A percentile compares a stretch with the other conserved stretches of the same genome.
phyloP scores from a whole-genome alignment of 2,797 vertebrate genomes.

The Syndactyla subalaris region DNA sequence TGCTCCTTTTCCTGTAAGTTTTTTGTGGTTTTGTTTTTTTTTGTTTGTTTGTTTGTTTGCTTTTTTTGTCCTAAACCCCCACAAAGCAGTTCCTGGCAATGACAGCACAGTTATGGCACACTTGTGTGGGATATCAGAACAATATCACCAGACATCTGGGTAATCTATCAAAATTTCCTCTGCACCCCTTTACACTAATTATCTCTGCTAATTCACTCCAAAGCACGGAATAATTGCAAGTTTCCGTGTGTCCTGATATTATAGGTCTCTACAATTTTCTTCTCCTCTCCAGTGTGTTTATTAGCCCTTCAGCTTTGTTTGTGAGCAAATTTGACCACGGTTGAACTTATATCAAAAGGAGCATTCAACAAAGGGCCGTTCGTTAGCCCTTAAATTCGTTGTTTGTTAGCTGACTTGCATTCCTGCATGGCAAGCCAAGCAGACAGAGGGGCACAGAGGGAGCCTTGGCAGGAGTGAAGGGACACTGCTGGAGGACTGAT shows the following conservation, averaged over 20 bases:
- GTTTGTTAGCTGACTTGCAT: neutral
- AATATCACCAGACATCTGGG: neutral
- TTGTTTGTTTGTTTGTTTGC: too few species aligned
- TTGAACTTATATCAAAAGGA: slow-evolving; percentile 22
- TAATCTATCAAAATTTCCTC: neutral
- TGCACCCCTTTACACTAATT: neutral
- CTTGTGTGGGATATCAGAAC: neutral
- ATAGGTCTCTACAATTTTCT: neutral
- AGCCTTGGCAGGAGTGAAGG: slow-evolving; percentile 22
- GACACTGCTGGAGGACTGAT: neutral
- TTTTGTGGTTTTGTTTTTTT: rapidly evolving
- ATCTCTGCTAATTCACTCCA: neutral
- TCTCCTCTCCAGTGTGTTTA: neutral
- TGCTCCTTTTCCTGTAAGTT: neutral
- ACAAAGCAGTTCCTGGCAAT: neutral
- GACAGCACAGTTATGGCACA: neutral
- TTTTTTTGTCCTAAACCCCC: neutral
- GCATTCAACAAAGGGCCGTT: neutral
- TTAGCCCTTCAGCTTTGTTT: slow-evolving; percentile 6
- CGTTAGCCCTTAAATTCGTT: neutral
- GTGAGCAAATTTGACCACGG: neutral
- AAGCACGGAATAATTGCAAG: neutral
- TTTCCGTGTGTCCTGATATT: neutral
- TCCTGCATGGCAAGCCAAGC: neutral
- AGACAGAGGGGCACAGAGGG: neutral